A percentile compares a stretch with the other conserved stretches of the same genome.
phyloP scores from a whole-genome alignment of 2,797 vertebrate species.

The Sphenopsis melanotis region DNA sequence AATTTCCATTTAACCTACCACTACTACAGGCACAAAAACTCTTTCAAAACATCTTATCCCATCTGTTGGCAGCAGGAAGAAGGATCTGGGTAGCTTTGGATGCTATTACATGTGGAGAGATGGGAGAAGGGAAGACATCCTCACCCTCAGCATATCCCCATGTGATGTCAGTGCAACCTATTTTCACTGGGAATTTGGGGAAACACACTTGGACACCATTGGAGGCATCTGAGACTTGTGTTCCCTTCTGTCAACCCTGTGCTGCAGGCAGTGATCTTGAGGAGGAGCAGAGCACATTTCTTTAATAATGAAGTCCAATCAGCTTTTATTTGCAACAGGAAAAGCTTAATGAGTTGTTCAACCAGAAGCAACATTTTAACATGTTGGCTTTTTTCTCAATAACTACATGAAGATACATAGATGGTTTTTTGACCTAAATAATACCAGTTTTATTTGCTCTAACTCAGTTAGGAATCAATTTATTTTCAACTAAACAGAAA shows the following conservation, averaged over 20 bases:
- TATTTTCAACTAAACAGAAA: background rate
- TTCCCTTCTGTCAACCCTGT: background rate
- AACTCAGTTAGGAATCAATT: background rate
- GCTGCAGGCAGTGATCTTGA: background rate
- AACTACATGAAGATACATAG: background rate
- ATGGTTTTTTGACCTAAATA: background rate
- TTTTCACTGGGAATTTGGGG: background rate
- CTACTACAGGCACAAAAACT: background rate
- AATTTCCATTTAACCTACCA: background rate
- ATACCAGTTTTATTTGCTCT: background rate
- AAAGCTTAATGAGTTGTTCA: background rate
- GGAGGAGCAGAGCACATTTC: background rate
- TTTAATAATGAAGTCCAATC: background rate
- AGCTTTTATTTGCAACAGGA: background rate
- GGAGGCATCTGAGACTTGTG: background rate
- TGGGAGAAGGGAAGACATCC: background rate
- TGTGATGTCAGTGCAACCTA: background rate
- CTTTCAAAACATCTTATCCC: background rate
- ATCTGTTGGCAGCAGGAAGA: background rate
- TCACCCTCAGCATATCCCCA: background rate
- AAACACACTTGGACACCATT: accelerated
- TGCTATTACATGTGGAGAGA: background rate
- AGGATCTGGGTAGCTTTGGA: background rate
- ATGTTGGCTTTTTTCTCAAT: background rate
- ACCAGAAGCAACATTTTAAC: background rate